Conservation (phyloP, 2,113 vertebrate species). For the Indri indri region DNA sequence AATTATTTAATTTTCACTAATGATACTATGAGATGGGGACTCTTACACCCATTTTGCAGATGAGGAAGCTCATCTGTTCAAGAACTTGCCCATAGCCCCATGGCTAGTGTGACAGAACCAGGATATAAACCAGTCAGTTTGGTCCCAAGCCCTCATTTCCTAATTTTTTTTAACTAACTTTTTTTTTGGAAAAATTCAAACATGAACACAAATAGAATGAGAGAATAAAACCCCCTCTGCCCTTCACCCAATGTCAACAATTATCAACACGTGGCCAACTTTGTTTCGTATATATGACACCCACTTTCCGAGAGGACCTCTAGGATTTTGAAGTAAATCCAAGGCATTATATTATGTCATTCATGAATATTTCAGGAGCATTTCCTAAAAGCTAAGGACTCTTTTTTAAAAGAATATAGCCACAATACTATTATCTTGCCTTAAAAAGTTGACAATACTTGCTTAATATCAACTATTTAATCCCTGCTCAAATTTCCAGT, state of each 20-base stretch:
- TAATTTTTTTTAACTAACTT: not conserved
- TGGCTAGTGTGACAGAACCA: not conserved
- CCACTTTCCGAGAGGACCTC: not conserved
- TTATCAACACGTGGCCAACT: not conserved
- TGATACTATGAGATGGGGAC: not conserved
- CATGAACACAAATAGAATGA: not conserved
- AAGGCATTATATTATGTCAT: not conserved
- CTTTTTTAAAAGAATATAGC: not conserved
- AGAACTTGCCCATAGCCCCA: not conserved
- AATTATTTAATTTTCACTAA: not conserved
- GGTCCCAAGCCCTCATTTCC: not conserved
- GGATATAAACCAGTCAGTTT: not conserved
- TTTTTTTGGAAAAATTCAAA: not conserved
- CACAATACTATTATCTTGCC: not conserved
- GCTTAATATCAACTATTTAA: slow-evolving; percentile 36
- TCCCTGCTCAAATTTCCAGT: not conserved
- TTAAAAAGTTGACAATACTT: slow-evolving; percentile 9
- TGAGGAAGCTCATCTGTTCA: not conserved
- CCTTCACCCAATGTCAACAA: not conserved
- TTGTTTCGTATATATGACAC: not conserved
- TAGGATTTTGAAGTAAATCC: not conserved
- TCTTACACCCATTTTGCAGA: not conserved
- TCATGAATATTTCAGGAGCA: not conserved
- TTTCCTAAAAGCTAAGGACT: not conserved
- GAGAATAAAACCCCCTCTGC: not conserved